A percentile compares a stretch with the other conserved stretches of the same genome.
These are phyloP conservation scores for Dysmachus trigonus DNA, from an alignment of 2,888 invertebrate genomes.

Conservation along the genomic window DNA sequence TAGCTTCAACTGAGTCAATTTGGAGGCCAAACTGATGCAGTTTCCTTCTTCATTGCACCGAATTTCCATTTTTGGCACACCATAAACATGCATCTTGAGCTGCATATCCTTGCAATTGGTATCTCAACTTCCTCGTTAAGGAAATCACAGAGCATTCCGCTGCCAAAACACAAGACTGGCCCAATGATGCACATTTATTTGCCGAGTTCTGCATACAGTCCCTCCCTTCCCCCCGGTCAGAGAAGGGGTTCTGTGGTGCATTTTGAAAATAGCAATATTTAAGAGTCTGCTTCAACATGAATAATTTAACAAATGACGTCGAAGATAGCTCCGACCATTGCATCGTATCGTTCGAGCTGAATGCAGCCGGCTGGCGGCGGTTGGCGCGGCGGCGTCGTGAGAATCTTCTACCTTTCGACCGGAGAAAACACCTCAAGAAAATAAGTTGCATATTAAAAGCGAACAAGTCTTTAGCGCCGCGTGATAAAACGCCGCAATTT, in stretches of 20 bases:
- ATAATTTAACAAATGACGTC: slow-evolving; percentile 10
- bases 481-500: slow-evolving; percentile 38
- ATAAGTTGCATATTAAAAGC: background rate
- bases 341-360: background rate
- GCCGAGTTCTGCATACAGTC: background rate
- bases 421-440: slow-evolving; percentile 19
- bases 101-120: background rate
- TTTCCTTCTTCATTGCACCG: background rate
- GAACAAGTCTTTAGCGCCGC: background rate
- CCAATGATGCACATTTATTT: background rate
- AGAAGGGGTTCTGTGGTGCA: background rate
- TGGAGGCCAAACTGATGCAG: background rate
- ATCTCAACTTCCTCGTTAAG: background rate
- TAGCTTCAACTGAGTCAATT: background rate
- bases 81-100: background rate
- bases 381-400: background rate
- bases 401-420: background rate
- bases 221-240: background rate
- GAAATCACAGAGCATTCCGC: background rate
- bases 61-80: background rate
- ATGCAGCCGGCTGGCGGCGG: background rate
- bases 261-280: slow-evolving; percentile 4
- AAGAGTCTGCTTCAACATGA: background rate
- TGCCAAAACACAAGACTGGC: background rate
- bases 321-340: background rate